phyloP scores from a whole-genome alignment of 2,888 invertebrate species.

The Dryocosmus kuriphilus region DNA sequence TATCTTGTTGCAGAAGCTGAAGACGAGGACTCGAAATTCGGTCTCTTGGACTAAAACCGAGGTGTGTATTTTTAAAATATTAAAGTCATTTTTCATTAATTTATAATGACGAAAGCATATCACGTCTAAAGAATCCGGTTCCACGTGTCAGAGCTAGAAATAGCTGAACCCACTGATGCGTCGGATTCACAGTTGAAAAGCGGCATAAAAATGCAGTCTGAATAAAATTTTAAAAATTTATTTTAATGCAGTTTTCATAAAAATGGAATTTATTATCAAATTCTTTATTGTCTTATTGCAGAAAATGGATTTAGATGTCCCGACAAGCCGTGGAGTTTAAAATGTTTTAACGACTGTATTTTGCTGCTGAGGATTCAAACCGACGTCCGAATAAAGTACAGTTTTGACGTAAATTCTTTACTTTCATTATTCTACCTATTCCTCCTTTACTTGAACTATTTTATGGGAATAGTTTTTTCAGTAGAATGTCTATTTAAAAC shows the following conservation, averaged over 20 bases:
- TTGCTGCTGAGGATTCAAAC: constrained; percentile 60
- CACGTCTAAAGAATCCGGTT: constrained; percentile 66
- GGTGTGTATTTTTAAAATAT: neutral
- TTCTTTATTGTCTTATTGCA: neutral
- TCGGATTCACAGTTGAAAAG: constrained; percentile 65
- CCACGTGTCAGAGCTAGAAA: constrained; percentile 76
- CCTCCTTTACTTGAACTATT: neutral
- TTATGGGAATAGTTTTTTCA: neutral
- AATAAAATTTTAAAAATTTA: constrained; percentile 47
- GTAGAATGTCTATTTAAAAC: neutral
- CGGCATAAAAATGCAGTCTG: constrained; percentile 67
- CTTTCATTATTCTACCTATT: constrained; percentile 1
- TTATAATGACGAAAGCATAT: constrained; percentile 68
- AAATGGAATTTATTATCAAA: neutral
- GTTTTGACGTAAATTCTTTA: constrained; percentile 9
- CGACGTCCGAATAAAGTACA: constrained; percentile 68
- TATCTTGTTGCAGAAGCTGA: neutral
- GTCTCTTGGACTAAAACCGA: neutral
- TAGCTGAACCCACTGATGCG: constrained; percentile 78
- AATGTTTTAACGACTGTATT: constrained; percentile 42
- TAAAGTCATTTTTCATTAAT: neutral
- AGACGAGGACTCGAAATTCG: neutral
- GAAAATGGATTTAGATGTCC: neutral
- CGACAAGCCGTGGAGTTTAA: neutral
- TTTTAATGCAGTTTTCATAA: neutral